A percentile compares a stretch with the other conserved stretches of the same genome.
These are phyloP conservation scores for Anticlea derivata DNA, from an alignment of 2,888 invertebrate species.

Conservation along the genomic window DNA sequence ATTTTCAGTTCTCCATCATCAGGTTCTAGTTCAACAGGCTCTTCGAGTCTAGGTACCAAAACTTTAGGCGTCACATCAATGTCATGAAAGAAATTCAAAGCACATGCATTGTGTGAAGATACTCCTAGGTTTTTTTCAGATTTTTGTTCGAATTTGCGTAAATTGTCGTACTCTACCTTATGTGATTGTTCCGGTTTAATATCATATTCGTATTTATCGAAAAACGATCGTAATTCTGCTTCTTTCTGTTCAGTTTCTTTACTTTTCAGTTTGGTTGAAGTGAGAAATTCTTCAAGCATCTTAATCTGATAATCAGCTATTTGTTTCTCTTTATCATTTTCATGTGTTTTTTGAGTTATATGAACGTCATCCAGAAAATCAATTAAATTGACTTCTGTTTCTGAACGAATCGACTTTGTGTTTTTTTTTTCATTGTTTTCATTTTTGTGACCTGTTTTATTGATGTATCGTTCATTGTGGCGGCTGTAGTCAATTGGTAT, in stretches of 20 bases:
- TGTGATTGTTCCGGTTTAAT: neutral
- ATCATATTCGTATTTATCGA: slow-evolving; percentile 25
- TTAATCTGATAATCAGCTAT: slow-evolving; percentile 24
- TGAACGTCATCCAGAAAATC: slow-evolving; percentile 13
- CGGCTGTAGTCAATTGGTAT: too few relatives aligned
- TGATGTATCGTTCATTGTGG: neutral
- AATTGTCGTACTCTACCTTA: slow-evolving; percentile 2
- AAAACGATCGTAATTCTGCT: slow-evolving; percentile 17
- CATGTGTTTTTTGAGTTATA: neutral
- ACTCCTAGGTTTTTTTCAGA: neutral
- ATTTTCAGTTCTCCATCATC: neutral
- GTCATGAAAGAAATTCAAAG: neutral
- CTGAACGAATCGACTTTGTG: neutral
- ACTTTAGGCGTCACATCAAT: neutral
- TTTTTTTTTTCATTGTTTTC: neutral
- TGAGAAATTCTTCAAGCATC: slow-evolving; percentile 26
- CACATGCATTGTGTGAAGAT: neutral
- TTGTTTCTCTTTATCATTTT: slow-evolving; percentile 12
- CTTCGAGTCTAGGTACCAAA: neutral
- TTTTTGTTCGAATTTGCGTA: neutral
- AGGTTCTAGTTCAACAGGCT: neutral
- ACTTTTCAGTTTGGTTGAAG: slow-evolving; percentile 6
- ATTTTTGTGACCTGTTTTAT: neutral
- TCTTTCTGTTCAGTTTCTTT: slow-evolving; percentile 3
- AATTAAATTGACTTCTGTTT: slow-evolving; percentile 13